Conservation (phyloP, 2,888 invertebrate genomes). For the Apodemia zela region DNA sequence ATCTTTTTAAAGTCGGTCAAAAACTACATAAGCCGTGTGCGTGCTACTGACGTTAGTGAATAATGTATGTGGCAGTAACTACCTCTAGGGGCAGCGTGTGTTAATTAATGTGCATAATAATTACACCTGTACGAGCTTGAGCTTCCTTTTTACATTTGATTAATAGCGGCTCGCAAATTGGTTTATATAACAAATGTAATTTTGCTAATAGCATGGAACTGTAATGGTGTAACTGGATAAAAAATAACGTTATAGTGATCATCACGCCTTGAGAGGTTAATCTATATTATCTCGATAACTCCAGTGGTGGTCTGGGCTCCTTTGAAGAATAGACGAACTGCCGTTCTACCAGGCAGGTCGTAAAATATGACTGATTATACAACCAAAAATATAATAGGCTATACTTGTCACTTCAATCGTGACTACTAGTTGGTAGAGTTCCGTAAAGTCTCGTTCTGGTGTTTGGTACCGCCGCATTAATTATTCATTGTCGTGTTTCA, state of each 20-base stretch:
- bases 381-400: no score
- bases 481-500: no score
- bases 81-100: slow-evolving; percentile 37
- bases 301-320: no score
- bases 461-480: no score
- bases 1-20: background rate
- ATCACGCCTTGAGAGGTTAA: no score
- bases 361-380: no score
- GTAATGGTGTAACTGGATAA: slow-evolving; percentile 6
- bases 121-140: slow-evolving; percentile 70
- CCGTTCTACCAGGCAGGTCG: no score
- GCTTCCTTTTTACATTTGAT: slow-evolving; percentile 78
- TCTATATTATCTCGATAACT: no score
- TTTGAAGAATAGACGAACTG: no score
- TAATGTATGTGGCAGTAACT: slow-evolving; percentile 60
- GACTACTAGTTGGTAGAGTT: no score
- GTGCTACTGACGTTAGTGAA: slow-evolving; percentile 53
- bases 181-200: slow-evolving; percentile 48
- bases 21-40: slow-evolving; percentile 35
- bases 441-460: no score
- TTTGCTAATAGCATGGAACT: slow-evolving; percentile 25
- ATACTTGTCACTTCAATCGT: no score
- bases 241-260: slow-evolving; percentile 1
- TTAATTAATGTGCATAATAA: slow-evolving; percentile 80
- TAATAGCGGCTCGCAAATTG: slow-evolving; percentile 70